Percentiles rank a stretch among this genome's conserved stretches.
These are phyloP conservation scores for Hylyphantes graminicola DNA, from an alignment of 1,140 invertebrate genomes.

Conservation along the genomic window DNA sequence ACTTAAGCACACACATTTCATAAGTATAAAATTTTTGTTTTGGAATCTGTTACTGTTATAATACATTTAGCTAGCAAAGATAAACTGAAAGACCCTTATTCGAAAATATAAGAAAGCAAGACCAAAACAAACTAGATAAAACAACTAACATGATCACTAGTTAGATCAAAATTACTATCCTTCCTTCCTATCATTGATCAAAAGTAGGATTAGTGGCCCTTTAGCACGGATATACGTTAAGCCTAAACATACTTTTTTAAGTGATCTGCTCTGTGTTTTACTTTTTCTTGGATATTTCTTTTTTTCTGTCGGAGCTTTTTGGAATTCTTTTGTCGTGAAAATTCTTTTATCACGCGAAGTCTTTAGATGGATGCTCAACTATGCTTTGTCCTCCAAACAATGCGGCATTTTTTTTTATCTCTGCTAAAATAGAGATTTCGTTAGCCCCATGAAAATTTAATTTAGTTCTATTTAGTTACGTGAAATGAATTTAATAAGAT, in stretches of 20 bases:
- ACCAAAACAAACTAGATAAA: too few relatives aligned
- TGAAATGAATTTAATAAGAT: too few relatives aligned
- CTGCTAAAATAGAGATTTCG: too few relatives aligned
- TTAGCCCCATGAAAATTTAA: too few relatives aligned
- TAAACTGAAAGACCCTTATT: too few relatives aligned
- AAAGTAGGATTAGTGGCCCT: slow-evolving; percentile 1
- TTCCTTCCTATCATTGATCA: slow-evolving; percentile 4
- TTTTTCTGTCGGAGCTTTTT: slow-evolving; percentile 1
- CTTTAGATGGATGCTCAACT: not conserved
- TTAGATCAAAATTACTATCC: not conserved
- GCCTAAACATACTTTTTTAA: slow-evolving; percentile 20
- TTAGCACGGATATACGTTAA: slow-evolving; percentile 32
- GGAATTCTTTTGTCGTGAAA: slow-evolving; percentile 16
- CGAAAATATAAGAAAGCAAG: too few relatives aligned
- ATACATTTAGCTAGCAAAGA: too few relatives aligned
- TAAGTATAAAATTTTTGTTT: too few relatives aligned
- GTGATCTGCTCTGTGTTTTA: slow-evolving; percentile 12
- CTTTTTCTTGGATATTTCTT: too few relatives aligned
- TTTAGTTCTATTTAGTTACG: too few relatives aligned
- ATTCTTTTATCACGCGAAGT: slow-evolving; percentile 27
- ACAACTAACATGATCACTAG: slow-evolving; percentile 14
- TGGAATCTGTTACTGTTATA: too few relatives aligned
- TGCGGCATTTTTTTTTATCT: not conserved
- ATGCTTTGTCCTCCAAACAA: slow-evolving; percentile 8
- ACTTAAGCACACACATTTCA: too few relatives aligned